A percentile compares a stretch with the other conserved stretches of the same genome.
Conservation (phyloP, 2,113 vertebrate species). For the Grammomys surdaster region DNA sequence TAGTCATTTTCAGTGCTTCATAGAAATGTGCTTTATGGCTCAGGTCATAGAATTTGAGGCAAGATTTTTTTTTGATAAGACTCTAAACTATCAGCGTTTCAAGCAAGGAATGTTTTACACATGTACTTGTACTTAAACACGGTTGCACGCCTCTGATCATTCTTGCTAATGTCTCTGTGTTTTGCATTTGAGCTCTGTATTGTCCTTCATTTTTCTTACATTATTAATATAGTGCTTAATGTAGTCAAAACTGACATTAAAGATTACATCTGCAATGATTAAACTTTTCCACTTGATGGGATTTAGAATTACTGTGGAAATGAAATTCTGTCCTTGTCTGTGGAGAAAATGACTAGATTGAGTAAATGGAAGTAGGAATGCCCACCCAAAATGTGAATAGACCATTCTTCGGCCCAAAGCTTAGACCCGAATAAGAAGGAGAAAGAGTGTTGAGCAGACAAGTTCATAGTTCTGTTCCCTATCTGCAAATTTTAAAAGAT, state of each 20-base stretch:
- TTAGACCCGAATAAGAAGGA: not conserved
- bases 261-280: not conserved
- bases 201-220: not conserved
- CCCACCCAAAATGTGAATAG: not conserved
- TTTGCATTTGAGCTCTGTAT: not conserved
- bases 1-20: accelerated
- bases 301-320: not conserved
- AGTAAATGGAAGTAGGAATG: not conserved
- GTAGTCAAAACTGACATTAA: not conserved
- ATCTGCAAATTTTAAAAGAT: not conserved
- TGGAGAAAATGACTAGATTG: not conserved
- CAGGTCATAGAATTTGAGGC: not conserved
- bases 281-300: not conserved
- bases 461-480: not conserved
- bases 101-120: not conserved
- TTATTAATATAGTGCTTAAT: not conserved
- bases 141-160: not conserved
- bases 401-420: not conserved
- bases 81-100: not conserved
- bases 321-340: not conserved
- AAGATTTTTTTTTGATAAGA: not conserved
- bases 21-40: not conserved
- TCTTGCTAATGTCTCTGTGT: not conserved
- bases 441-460: not conserved
- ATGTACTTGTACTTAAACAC: not conserved